Conservation (phyloP, 2,113 vertebrate species). For the Oncorhynchus keta region DNA sequence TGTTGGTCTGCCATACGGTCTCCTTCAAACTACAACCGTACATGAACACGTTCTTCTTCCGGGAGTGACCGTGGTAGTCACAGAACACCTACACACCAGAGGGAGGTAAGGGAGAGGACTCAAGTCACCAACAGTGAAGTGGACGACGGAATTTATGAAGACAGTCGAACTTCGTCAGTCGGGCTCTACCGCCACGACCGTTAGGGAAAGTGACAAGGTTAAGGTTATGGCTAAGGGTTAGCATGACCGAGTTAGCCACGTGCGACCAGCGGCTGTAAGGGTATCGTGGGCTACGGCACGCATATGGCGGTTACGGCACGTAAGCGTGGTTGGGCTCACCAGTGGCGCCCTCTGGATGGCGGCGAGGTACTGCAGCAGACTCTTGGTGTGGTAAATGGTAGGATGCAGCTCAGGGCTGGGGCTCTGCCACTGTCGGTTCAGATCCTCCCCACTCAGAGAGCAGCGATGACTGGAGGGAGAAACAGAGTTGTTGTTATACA, state of each 20-base stretch:
- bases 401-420: conserved; percentile 93
- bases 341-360: conserved; percentile 89
- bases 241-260: no score
- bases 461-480: conserved; percentile 85
- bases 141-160: no score
- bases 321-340: conserved; percentile 70
- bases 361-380: conserved; percentile 93
- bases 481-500: neutral
- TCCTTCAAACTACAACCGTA: conserved; percentile 98
- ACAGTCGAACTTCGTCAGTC: no score
- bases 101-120: neutral
- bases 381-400: conserved; percentile 96
- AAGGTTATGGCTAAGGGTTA: no score
- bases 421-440: conserved; percentile 97
- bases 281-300: no score
- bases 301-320: no score
- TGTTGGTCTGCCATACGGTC: conserved; percentile 89
- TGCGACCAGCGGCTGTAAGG: no score
- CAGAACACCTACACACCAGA: conserved; percentile 68
- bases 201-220: no score
- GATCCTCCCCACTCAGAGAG: conserved; percentile 97
- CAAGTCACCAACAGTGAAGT: neutral
- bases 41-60: conserved; percentile 99
- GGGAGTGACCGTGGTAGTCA: conserved; percentile 97
- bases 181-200: no score